Conservation (phyloP, 1,140 invertebrate genomes). For the Frieseomelitta varia region DNA sequence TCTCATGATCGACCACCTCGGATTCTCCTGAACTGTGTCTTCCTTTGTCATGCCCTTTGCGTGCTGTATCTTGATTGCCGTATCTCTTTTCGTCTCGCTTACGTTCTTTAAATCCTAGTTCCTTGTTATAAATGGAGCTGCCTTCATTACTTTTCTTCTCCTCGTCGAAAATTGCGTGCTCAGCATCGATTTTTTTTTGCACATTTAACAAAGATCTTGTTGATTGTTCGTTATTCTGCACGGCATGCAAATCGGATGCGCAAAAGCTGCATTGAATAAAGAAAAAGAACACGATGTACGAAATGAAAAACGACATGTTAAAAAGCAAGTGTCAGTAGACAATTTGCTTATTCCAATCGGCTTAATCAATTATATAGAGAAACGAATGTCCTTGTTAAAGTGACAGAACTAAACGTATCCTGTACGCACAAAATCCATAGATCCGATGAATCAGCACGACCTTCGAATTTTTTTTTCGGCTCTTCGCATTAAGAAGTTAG, state of each 20-base stretch:
- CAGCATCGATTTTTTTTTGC: slow-evolving; percentile 45
- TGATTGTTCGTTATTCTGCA: slow-evolving; percentile 9
- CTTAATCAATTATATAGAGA: slow-evolving; percentile 55
- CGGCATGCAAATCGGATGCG: neutral
- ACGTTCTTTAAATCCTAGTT: slow-evolving; percentile 41
- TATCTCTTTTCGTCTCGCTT: slow-evolving; percentile 61
- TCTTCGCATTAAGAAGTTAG: neutral
- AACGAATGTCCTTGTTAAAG: slow-evolving; percentile 44
- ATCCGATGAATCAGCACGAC: neutral
- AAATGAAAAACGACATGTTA: slow-evolving; percentile 8
- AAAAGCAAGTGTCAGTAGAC: neutral
- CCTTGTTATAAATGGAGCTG: slow-evolving; percentile 40
- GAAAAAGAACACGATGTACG: neutral
- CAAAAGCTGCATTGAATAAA: neutral
- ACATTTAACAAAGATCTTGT: slow-evolving; percentile 29
- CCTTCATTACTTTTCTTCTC: slow-evolving; percentile 50
- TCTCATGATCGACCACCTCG: slow-evolving; percentile 55
- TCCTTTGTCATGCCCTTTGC: slow-evolving; percentile 62
- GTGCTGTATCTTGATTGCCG: slow-evolving; percentile 48
- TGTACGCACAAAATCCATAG: slow-evolving; percentile 23
- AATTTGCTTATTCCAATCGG: neutral
- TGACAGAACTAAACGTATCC: slow-evolving; percentile 64
- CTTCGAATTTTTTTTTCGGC: neutral
- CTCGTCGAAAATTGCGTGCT: slow-evolving; percentile 51
- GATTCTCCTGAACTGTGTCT: slow-evolving; percentile 54